Base-by-base conservation (phyloP, 1,140 invertebrate genomes). In the Leguminivora glycinivorella region DNA sequence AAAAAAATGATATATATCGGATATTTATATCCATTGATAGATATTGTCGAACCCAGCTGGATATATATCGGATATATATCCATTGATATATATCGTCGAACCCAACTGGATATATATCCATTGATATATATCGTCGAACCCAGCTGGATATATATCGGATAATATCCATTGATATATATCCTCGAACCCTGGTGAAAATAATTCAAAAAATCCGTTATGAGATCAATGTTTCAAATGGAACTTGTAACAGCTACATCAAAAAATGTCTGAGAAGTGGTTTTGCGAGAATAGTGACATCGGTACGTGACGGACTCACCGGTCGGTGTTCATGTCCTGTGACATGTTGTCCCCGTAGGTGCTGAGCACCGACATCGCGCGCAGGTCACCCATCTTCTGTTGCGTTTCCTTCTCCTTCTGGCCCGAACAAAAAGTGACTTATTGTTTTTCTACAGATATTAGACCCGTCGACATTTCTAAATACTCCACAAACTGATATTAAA, bases 261-360 rank as follows among this genome's bases (percentile, higher is more conserved):
- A 14, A 43, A 1, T 4, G 1, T n/a, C n/a, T 43, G 12, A 10
- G 2, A 17, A 43, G 40, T n/a, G 12, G 40, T 43, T n/a, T n/a
- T 3, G n/a, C 40, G 17, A 52, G n/a, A 9, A 22, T 2, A 22
- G 17, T 71, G 67, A 67, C 56, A 68, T 71, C 76, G 74, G 40
- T 31, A 34, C 5, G 25, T n/a, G 58, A 25, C 69, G 70, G 43
- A 89, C 89, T 91, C 82, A 92, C 91, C 91, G 81, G 74, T 92
- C 90, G n/a, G 90, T 92, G 79, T 92, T 92, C 90, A 92, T 92
- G 67, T 92, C 91, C 74, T 88, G 83, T 31, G 91, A 92, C 56
- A 92, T 82, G 72, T 88, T 92, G 79, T 92, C 91, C 72, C 80
- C 82, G 76, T 90, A 92, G 43, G 83, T 91, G 80, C 90, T 92